Evolutionary conservation across 2,888 invertebrate species (phyloP).

Genomic region (Xanthorhoe spadicearia): DNA sequence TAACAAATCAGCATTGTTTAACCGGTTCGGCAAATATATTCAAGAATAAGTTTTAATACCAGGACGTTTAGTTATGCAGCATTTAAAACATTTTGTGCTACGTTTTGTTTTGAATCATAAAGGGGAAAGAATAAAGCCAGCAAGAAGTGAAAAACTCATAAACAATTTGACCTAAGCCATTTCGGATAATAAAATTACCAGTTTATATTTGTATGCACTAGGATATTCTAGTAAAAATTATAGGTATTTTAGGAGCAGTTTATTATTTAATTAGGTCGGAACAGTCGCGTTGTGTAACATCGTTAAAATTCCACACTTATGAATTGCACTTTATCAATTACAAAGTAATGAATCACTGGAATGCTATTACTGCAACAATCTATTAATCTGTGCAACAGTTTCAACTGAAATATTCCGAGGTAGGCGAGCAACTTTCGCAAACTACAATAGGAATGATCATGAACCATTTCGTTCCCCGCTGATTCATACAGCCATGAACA

Average conservation of each 20-base stretch:
- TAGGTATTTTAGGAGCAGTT: not conserved
- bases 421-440: slow-evolving; percentile 65
- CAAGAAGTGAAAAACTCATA: not conserved
- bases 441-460: slow-evolving; percentile 58
- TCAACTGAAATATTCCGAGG: slow-evolving; percentile 60
- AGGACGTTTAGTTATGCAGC: not conserved
- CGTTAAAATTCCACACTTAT: slow-evolving; percentile 25
- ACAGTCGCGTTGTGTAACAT: slow-evolving; percentile 8
- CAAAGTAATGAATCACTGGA: slow-evolving; percentile 30
- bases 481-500: slow-evolving; percentile 56
- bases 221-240: not conserved
- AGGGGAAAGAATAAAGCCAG: not conserved
- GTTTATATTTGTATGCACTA: not conserved
- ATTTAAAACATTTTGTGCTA: not conserved
- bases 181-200: not conserved
- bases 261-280: slow-evolving; percentile 2
- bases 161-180: not conserved
- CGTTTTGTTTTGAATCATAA: not conserved
- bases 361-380: slow-evolving; percentile 27
- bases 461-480: slow-evolving; percentile 59
- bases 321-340: slow-evolving; percentile 28
- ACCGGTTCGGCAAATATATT: slow-evolving; percentile 21
- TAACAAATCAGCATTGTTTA: slow-evolving; percentile 31
- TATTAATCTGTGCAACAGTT: slow-evolving; percentile 37
- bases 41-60: slow-evolving; percentile 6